Evolutionary conservation across 1,140 invertebrate genomes (phyloP), one percentile per base, ranked within the genome.

Genomic region (Lepidurus arcticus): DNA sequence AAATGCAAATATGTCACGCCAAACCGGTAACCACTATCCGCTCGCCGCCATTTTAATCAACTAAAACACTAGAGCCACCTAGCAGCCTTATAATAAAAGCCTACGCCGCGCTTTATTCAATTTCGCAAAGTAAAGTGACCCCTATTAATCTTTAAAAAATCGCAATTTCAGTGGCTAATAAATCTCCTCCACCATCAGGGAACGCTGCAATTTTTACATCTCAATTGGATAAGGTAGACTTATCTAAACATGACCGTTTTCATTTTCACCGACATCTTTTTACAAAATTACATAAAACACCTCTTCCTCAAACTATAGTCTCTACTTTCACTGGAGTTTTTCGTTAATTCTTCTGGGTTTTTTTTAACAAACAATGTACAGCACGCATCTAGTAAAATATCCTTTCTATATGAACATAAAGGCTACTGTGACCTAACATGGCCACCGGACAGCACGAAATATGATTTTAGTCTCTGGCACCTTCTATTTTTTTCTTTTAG

Each of bases 321-420:
- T 21, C 53, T 65, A 65, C 53, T 65, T 65, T 65, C 53, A 65
- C 53, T 65, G 53, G 53, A 65, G 53, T 21, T 65, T 65, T 65
- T 65, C 53, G 21, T 65, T 65, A 65, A 65, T 65, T 65, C 21
- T 21, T 65, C 53, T 65, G 53, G 53, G 21, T 65, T 21, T 65
- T 65, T 47, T 65, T 65, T 65, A 65, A 65, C 53, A 65, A 65
- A 65, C 53, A 65, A 65, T 65, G 53, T 65, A 65, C 53, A 65
- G 9, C 16, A 21, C 53, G 16, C 53, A 65, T 21, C 53, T 65
- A 65, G 16, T 65, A 65, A 65, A 65, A 65, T 65, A 65, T 65
- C 53, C 53, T 65, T 65, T 65, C 53, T 65, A 65, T 65, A 65
- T 34, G 53, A 65, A 65, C 53, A 65, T 65, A 65, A 65, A 65